Evolutionary conservation across 2,888 invertebrate species (phyloP), one percentile per base, ranked within the genome.

Genomic region (Andrena hattorfiana): DNA sequence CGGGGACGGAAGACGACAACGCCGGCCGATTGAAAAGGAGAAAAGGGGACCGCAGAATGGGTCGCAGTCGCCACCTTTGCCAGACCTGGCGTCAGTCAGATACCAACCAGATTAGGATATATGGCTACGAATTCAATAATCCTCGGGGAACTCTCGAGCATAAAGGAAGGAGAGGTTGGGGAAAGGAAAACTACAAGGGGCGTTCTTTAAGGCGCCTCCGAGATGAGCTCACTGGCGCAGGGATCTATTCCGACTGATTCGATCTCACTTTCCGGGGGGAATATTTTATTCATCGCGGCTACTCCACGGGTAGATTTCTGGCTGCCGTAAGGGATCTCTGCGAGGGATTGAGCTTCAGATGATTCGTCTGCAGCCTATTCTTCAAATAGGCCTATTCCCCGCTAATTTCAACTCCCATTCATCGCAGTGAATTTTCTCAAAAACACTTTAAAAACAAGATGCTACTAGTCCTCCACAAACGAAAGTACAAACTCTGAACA

Each of bases 11-110:
- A 51, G 67, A 59, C 23, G 60, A 62, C 32, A 56, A 26, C 7
- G 62, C 75, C 62, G 48, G 6, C 56, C 67, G 56, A 26, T 48
- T 83, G 82, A 83, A 82, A 71, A 32, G 84, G n/a, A 60, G 23
- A 42, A 54, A 63, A 66, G 63, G 42, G 7, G 48, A 54, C 23
- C 10, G 59, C 20, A n/a, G 70, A 48, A 72, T 35, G 49, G 48
- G 28, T 56, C 8, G 66, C 13, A 51, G 30, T 28, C 42, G 60
- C 64, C 66, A 66, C 79, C 79, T 78, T 78, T 64, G 69, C 64
- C 59, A 49, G 23, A 23, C 56, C 23, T 56, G 56, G n/a, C 51
- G 51, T 51, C 32, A 30, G 30, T 56, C 26, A 35, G 56, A 69
- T 69, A 69, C 59, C 69, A 26, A 42, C 23, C 32, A 51, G 72